Evolutionary conservation across 1,140 invertebrate species (phyloP), one percentile per base, ranked within the genome.

Genomic region (Calosoma granatense): DNA sequence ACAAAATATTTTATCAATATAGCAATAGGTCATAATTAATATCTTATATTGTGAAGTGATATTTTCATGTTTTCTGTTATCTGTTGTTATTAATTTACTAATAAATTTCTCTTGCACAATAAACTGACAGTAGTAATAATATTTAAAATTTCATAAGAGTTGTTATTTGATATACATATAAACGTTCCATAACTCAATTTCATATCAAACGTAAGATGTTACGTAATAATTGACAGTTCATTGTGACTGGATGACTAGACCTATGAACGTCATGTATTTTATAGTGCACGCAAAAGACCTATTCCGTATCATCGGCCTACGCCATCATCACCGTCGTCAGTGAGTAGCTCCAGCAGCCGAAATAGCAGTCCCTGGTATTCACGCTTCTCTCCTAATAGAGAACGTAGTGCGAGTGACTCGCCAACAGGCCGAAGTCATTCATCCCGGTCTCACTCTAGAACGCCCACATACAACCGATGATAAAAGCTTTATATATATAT

Each of bases 301-400:
- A 90, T 94, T 65, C 89, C 90, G 52, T 93, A 93, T 77, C 87
- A 91, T 64, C 81, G 90, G 63, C 86, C 87, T 55, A 85, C 87
- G 17, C 86, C 86, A 12, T 83, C 87, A 4, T 81, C 87, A 56
- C 80, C 82, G 17, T 84, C 84, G 39, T 84, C 82, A 53, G 78
- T 73, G 52, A 83, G 81, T 65, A 83, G 80, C 65, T 83, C 78
- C 59, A 82, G 80, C 65, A 84, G 81, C 65, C 76, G 77, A 56
- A 70, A 71, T 53, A 67, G 70, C 43, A 77, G 72, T 60, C 74
- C 75, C 41, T 79, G 74, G 71, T 78, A 76, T 36, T 71, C 69
- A 6, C 41, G 15, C 15, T 9, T 17, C 3, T 11, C 41, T 12
- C 41, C 41, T 36, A 17, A 47, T 47, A 72, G 74, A 61, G 70